phyloP scores from a whole-genome alignment of 2,113 vertebrate species.

The Aegithalos caudatus region DNA sequence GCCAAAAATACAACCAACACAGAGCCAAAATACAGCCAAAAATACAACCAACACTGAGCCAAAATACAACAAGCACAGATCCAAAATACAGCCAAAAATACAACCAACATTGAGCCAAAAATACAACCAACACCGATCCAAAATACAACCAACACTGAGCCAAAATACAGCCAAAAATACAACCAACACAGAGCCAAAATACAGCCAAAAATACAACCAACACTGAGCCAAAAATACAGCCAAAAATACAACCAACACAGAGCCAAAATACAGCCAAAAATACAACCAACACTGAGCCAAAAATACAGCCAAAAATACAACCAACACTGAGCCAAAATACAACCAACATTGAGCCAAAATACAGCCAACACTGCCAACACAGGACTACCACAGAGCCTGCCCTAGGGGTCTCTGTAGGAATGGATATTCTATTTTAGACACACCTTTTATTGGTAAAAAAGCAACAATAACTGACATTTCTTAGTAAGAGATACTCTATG shows the following conservation, averaged over 20 bases:
- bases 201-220: too few relatives aligned
- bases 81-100: not conserved
- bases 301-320: not conserved
- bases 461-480: not conserved
- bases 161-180: too few relatives aligned
- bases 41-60: not conserved
- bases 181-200: not conserved
- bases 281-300: not conserved
- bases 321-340: not conserved
- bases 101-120: not conserved
- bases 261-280: not conserved
- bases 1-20: too few relatives aligned
- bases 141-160: not conserved
- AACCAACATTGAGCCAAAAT: not conserved
- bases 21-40: not conserved
- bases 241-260: not conserved
- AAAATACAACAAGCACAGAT: too few relatives aligned
- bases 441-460: fast-evolving
- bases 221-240: not conserved
- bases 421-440: not conserved
- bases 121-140: not conserved
- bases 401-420: not conserved
- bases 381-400: not conserved
- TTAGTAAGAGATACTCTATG: not conserved
- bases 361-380: not conserved